Evolutionary conservation across 2,113 vertebrate species (phyloP).

Genomic region (Dascyllus trimaculatus): DNA sequence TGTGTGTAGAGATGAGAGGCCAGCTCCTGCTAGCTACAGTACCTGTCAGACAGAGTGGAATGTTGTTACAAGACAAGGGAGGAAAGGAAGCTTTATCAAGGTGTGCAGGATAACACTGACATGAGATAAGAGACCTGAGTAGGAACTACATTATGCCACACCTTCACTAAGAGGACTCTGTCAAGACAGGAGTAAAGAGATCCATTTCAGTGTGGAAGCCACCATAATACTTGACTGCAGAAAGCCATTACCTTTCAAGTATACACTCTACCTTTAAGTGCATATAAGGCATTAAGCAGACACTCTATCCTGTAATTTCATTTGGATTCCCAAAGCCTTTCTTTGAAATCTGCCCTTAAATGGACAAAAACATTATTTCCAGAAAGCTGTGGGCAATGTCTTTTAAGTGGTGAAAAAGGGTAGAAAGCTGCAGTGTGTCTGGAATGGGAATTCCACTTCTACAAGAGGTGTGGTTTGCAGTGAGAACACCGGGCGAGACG

Average conservation of each 20-base stretch:
- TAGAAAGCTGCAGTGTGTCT: conserved; percentile 25
- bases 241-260: conserved; percentile 79
- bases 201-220: conserved; percentile 72
- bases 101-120: conserved; percentile 76
- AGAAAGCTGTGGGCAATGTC: conserved; percentile 44
- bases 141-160: conserved; percentile 76
- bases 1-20: conserved; percentile 57
- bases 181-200: conserved; percentile 73
- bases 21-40: conserved; percentile 57
- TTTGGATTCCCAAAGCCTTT: conserved; percentile 65
- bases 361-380: conserved; percentile 62
- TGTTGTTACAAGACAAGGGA: conserved; percentile 73
- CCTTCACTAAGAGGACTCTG: conserved; percentile 77
- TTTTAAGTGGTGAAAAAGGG: conserved; percentile 38
- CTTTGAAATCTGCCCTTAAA: conserved; percentile 71
- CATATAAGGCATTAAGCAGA: conserved; percentile 75
- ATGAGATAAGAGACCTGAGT: conserved; percentile 75
- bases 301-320: conserved; percentile 73
- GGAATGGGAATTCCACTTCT: conserved; percentile 28
- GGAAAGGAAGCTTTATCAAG: conserved; percentile 70
- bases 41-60: conserved; percentile 71
- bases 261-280: conserved; percentile 76
- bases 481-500: conserved; percentile 26
- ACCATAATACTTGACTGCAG: conserved; percentile 64
- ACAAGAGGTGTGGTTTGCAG: conserved; percentile 11